Conservation (phyloP, 92 coral and sea anemone species). For the Palythoa caribaeorum region DNA sequence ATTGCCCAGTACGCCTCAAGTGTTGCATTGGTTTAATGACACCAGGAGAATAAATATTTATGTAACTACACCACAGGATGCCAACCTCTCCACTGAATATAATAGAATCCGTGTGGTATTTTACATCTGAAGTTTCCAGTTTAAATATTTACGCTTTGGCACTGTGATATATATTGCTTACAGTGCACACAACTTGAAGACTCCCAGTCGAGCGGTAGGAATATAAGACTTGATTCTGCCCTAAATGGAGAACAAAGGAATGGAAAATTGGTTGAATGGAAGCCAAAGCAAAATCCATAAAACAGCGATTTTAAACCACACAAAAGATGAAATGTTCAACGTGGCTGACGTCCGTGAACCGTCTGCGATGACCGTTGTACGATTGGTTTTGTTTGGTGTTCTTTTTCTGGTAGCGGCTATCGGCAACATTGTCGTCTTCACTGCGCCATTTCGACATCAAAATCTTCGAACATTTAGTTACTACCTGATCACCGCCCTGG, state of each 20-base stretch:
- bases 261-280: background rate
- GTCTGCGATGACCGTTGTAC: conserved; percentile 52
- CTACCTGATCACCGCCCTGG: conserved; percentile 67
- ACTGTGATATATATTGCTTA: too few relatives aligned
- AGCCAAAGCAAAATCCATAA: background rate
- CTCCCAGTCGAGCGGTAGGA: too few relatives aligned
- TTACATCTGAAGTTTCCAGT: too few relatives aligned
- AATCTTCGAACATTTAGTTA: conserved; percentile 71
- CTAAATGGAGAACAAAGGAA: background rate
- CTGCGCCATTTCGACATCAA: conserved; percentile 64
- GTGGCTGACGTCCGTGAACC: conserved; percentile 53
- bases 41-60: too few relatives aligned
- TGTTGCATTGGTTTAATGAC: too few relatives aligned
- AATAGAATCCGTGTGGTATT: too few relatives aligned
- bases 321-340: background rate
- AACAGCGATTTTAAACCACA: background rate
- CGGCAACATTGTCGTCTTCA: conserved; percentile 68
- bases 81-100: too few relatives aligned
- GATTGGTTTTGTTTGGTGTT: conserved; percentile 61
- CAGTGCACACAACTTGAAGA: too few relatives aligned
- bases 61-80: too few relatives aligned
- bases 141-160: too few relatives aligned
- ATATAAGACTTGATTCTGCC: too few relatives aligned
- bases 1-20: too few relatives aligned
- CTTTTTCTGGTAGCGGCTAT: conserved; percentile 65